These are phyloP conservation scores for Corythaeola cristata DNA, from an alignment of 2,113 vertebrate genomes.

Conservation along the genomic window DNA sequence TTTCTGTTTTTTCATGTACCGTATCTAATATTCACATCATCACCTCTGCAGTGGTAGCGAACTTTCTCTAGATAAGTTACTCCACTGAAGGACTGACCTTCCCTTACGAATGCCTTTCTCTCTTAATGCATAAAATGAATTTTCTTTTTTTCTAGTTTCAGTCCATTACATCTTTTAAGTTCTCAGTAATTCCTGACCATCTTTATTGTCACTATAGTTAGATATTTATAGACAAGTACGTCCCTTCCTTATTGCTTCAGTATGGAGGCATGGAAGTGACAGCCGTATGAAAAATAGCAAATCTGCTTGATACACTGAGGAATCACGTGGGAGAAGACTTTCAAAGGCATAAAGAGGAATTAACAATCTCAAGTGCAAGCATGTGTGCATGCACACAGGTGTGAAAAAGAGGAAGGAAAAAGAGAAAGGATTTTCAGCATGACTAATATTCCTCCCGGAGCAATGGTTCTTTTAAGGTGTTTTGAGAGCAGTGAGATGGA, in stretches of 20 bases:
- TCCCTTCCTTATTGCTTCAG: neutral
- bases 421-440: neutral
- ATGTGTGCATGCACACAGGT: neutral
- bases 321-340: neutral
- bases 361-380: neutral
- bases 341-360: neutral
- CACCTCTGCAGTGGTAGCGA: neutral
- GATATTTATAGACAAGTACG: neutral
- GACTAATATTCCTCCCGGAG: neutral
- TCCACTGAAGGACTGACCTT: neutral
- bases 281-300: neutral
- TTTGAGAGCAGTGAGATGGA: neutral
- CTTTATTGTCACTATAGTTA: neutral
- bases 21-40: neutral
- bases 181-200: neutral
- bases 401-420: neutral
- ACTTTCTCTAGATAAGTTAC: neutral
- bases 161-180: neutral
- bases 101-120: neutral
- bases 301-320: neutral
- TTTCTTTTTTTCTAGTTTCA: constrained; percentile 13
- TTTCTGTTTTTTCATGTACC: neutral
- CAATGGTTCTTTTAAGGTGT: neutral
- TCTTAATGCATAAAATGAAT: neutral
- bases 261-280: neutral